phyloP scores from a whole-genome alignment of 2,888 invertebrate species.

The Eupithecia inturbata region DNA sequence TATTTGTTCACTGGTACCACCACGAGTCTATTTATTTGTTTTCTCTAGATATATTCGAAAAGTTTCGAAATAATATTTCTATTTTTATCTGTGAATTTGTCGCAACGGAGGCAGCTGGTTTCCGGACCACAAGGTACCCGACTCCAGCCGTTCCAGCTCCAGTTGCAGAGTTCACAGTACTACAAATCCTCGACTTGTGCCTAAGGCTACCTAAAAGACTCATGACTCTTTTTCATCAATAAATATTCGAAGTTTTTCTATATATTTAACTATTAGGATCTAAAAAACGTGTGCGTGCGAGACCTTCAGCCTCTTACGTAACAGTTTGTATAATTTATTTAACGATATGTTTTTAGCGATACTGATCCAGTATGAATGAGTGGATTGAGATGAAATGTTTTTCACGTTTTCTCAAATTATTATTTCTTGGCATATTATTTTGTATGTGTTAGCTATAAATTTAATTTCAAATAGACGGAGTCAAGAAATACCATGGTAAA shows the following conservation, averaged over 20 bases:
- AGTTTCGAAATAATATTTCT: neutral
- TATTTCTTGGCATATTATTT: constrained; percentile 19
- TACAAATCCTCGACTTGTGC: no score
- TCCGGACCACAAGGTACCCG: no score
- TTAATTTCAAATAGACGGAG: constrained; percentile 19
- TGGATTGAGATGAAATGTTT: neutral
- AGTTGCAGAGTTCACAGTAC: no score
- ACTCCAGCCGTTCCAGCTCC: no score
- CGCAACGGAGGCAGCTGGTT: no score
- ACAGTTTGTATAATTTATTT: no score
- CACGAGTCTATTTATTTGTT: neutral
- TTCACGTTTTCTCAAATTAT: constrained; percentile 14
- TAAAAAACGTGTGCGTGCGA: no score
- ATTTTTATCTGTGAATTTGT: neutral
- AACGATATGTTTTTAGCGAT: neutral
- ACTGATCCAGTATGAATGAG: neutral
- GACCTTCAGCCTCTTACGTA: no score
- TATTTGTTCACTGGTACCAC: neutral
- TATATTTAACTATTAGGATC: no score
- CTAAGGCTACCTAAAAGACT: no score
- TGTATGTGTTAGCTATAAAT: constrained; percentile 27
- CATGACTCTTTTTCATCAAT: no score
- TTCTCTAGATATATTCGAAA: neutral
- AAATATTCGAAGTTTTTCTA: no score
- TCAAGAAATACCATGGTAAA: constrained; percentile 5